Percentiles rank a stretch among this genome's conserved stretches.
These are phyloP conservation scores for Pyrocoelia pectoralis DNA, from an alignment of 2,888 invertebrate species.

Conservation along the genomic window DNA sequence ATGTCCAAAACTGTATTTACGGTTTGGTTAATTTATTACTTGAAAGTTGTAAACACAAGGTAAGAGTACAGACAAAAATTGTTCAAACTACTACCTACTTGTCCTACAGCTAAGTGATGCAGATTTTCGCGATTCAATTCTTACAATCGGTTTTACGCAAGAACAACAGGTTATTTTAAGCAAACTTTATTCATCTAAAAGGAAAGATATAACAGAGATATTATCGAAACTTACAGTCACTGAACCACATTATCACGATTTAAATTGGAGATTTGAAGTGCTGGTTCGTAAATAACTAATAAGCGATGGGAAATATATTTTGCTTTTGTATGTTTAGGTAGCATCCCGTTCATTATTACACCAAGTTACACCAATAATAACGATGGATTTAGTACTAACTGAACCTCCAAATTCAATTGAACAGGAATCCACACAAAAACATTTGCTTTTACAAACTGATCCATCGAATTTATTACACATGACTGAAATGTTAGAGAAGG, in stretches of 20 bases:
- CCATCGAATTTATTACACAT: constrained; percentile 69
- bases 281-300: constrained; percentile 56
- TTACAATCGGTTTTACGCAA: constrained; percentile 66
- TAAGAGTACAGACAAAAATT: constrained; percentile 52
- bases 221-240: constrained; percentile 60
- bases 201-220: constrained; percentile 63
- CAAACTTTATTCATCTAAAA: constrained; percentile 67
- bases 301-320: neutral
- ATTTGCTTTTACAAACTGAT: constrained; percentile 66
- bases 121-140: constrained; percentile 61
- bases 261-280: constrained; percentile 74
- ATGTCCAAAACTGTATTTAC: constrained; percentile 72
- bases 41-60: constrained; percentile 75
- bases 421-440: constrained; percentile 53
- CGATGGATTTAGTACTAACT: constrained; percentile 63
- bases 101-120: constrained; percentile 59
- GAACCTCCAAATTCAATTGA: constrained; percentile 48
- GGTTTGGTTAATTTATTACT: constrained; percentile 77
- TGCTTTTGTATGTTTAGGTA: constrained; percentile 53
- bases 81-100: constrained; percentile 41
- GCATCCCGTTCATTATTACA: constrained; percentile 67
- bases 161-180: constrained; percentile 68
- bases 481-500: constrained; percentile 69
- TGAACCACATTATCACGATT: constrained; percentile 64
- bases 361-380: constrained; percentile 67